Evolutionary conservation across 2,113 vertebrate genomes (phyloP).

Genomic region (Notothenia rossii): DNA sequence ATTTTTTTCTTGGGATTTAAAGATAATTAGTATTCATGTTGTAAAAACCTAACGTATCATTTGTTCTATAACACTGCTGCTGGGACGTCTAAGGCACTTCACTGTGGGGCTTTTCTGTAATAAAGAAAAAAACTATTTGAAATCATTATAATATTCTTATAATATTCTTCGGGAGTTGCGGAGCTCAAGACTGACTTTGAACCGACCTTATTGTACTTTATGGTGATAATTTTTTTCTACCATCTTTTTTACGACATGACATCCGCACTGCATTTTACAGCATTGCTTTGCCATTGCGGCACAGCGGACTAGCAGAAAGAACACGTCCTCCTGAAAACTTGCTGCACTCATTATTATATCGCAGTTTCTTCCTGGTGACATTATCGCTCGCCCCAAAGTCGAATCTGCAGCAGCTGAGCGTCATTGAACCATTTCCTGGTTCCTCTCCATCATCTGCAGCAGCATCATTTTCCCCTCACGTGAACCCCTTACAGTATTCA

Average conservation of each 20-base stretch:
- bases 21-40: neutral
- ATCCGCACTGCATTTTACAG: slow-evolving; percentile 38
- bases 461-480: slow-evolving; percentile 55
- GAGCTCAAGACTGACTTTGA: neutral
- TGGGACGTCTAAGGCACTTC: neutral
- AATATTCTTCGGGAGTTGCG: neutral
- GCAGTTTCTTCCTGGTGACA: slow-evolving; percentile 18
- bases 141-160: neutral
- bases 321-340: slow-evolving; percentile 44
- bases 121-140: neutral
- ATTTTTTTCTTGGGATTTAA: neutral
- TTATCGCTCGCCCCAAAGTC: slow-evolving; percentile 29
- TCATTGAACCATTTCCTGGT: slow-evolving; percentile 46
- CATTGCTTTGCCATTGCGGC: slow-evolving; percentile 31
- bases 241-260: neutral
- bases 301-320: no score
- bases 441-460: slow-evolving; percentile 27
- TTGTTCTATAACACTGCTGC: neutral
- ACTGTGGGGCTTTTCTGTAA: neutral
- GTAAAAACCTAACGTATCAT: neutral
- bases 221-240: neutral
- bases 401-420: slow-evolving; percentile 44
- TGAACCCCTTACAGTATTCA: slow-evolving; percentile 56
- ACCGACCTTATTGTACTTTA: neutral
- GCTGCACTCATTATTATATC: slow-evolving; percentile 31